Percentiles rank a stretch among this genome's conserved stretches.
These are phyloP conservation scores for Acrocera orbiculus DNA, from an alignment of 2,888 invertebrate species.

Conservation along the genomic window DNA sequence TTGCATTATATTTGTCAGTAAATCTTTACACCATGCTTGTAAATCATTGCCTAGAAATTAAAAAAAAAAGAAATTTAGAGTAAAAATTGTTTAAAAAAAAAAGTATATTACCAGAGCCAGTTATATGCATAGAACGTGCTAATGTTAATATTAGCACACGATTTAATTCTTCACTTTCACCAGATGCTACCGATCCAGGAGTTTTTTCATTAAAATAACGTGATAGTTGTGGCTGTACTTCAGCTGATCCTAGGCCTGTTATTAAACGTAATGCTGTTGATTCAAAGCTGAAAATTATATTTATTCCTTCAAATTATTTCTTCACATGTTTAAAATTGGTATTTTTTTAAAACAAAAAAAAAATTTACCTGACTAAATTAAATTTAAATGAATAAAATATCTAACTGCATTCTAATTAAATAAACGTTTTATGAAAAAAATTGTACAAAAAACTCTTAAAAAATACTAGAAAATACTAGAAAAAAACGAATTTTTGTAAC, in stretches of 20 bases:
- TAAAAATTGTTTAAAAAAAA: not conserved
- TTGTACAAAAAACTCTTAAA: too few species aligned
- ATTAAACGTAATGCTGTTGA: constrained; percentile 74
- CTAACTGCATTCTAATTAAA: too few species aligned
- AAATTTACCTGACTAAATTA: too few species aligned
- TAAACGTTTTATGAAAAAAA: too few species aligned
- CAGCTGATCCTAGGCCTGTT: constrained; percentile 80
- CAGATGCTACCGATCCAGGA: constrained; percentile 50
- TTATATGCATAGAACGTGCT: constrained; percentile 86
- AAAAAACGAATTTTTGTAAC: too few species aligned
- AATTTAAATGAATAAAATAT: too few species aligned
- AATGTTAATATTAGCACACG: constrained; percentile 81
- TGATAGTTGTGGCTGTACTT: constrained; percentile 85
- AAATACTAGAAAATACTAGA: too few species aligned
- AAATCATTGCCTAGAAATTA: constrained; percentile 23
- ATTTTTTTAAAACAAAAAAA: not conserved
- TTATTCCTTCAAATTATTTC: not conserved
- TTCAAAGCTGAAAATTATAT: constrained; percentile 44
- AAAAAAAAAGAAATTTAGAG: not conserved
- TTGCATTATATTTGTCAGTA: constrained; percentile 76
- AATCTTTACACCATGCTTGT: constrained; percentile 70
- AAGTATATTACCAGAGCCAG: constrained; percentile 45
- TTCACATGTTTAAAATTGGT: too few species aligned
- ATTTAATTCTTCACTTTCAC: constrained; percentile 90
- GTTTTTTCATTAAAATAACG: constrained; percentile 84